Conservation (phyloP, 2,888 invertebrate species). For the Nowickia ferox region DNA sequence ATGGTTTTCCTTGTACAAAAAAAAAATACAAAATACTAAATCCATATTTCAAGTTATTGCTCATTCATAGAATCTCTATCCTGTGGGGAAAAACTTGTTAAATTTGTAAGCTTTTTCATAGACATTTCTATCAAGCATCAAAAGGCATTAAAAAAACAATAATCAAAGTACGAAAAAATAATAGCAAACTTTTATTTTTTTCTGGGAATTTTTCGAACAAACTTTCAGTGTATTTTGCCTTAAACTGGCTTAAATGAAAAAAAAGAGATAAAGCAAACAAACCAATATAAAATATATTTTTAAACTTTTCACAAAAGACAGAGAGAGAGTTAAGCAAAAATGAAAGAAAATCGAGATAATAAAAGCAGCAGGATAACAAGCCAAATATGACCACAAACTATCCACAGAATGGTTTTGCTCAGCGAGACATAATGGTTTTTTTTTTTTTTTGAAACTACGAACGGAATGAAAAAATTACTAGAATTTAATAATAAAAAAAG, state of each 20-base stretch:
- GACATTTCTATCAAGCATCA: conserved; percentile 44
- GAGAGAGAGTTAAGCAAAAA: conserved; percentile 12
- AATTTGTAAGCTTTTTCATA: not conserved
- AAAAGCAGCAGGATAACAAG: conserved; percentile 30
- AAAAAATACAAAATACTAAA: not conserved
- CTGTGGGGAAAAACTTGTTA: conserved; percentile 18
- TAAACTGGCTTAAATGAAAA: not conserved
- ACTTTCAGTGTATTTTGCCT: conserved; percentile 19
- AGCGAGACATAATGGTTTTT: conserved; percentile 27
- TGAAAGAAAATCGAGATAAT: not conserved
- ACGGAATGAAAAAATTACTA: not conserved
- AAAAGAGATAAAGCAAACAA: not conserved
- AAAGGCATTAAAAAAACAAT: conserved; percentile 36
- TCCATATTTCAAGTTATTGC: too few species aligned
- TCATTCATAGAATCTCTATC: not conserved
- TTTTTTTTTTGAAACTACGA: not conserved
- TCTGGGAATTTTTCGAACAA: conserved; percentile 4
- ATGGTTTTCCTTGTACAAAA: not conserved
- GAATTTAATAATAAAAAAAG: not conserved
- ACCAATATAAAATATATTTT: conserved; percentile 32
- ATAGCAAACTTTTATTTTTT: conserved; percentile 14
- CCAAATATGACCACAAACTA: conserved; percentile 61
- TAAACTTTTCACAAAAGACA: conserved; percentile 40
- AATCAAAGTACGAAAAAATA: conserved; percentile 46
- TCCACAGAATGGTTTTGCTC: conserved; percentile 59